Evolutionary conservation across 2,888 invertebrate genomes (phyloP).

Genomic region (Punctoribates punctum): DNA sequence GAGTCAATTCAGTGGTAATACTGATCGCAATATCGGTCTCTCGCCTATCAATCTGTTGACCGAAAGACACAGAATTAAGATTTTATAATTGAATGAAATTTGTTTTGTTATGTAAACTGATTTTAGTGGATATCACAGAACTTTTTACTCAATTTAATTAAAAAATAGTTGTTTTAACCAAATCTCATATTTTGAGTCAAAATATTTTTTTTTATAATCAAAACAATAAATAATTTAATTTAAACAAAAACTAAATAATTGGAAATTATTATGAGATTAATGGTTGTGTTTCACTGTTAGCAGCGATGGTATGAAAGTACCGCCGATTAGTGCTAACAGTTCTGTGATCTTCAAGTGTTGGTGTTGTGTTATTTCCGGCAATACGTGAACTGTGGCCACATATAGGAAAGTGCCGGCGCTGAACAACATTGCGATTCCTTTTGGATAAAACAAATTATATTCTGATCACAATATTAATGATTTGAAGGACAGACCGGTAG

Average conservation of each 20-base stretch:
- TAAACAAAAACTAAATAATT: neutral
- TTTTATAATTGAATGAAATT: no score
- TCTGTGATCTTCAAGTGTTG: constrained; percentile 70
- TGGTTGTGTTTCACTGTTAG: constrained; percentile 90
- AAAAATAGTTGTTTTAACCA: neutral
- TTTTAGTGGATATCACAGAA: constrained; percentile 1
- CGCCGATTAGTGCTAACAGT: constrained; percentile 74
- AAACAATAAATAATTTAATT: constrained; percentile 20
- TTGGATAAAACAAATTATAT: neutral
- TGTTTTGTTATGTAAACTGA: no score
- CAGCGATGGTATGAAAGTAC: constrained; percentile 79
- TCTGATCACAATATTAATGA: neutral
- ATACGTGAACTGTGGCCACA: constrained; percentile 96
- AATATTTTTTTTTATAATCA: constrained; percentile 3
- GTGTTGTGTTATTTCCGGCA: constrained; percentile 73
- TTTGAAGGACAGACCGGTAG: constrained; percentile 60
- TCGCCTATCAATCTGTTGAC: no score
- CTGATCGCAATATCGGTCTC: no score
- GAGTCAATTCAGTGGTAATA: no score
- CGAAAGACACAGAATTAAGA: no score
- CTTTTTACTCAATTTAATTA: neutral
- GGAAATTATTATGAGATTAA: constrained; percentile 52
- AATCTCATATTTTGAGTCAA: neutral
- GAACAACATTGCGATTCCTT: constrained; percentile 93
- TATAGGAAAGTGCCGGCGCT: constrained; percentile 98